These are phyloP conservation scores for Corythucha ciliata DNA, from an alignment of 2,888 invertebrate genomes.

Conservation along the genomic window DNA sequence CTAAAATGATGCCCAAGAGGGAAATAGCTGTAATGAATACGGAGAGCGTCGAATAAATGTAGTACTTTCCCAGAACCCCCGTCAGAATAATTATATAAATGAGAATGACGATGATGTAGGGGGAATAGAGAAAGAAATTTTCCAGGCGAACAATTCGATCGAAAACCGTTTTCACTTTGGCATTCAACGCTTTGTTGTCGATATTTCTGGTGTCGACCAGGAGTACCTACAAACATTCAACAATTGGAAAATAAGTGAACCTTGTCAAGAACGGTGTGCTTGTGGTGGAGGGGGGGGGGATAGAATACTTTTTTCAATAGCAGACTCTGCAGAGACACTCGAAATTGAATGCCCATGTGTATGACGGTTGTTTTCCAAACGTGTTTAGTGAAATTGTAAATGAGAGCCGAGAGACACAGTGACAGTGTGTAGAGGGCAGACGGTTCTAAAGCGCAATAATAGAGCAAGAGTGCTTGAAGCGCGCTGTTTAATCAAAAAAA, in stretches of 20 bases:
- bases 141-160: slow-evolving; percentile 9
- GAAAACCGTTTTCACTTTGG: slow-evolving; percentile 10
- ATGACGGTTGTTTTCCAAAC: slow-evolving; percentile 17
- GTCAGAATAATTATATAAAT: slow-evolving; percentile 11
- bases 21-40: slow-evolving; percentile 5
- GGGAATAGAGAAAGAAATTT: slow-evolving; percentile 12
- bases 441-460: slow-evolving; percentile 16
- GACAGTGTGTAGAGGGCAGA: not conserved
- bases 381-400: slow-evolving; percentile 13
- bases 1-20: slow-evolving; percentile 8
- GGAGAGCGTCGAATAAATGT: slow-evolving; percentile 8
- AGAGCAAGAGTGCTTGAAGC: slow-evolving; percentile 13
- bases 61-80: slow-evolving; percentile 11
- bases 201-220: slow-evolving; percentile 14
- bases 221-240: slow-evolving; percentile 2
- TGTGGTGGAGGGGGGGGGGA: too few relatives aligned
- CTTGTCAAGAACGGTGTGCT: too few relatives aligned
- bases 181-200: slow-evolving; percentile 6
- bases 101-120: slow-evolving; percentile 15
- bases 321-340: slow-evolving; percentile 13
- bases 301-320: slow-evolving; percentile 12
- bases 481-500: not conserved
- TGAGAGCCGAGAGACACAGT: slow-evolving; percentile 4
- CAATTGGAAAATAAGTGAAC: too few relatives aligned
- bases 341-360: slow-evolving; percentile 18